phyloP scores from a whole-genome alignment of 2,113 vertebrate species.

The Raja brachyura region DNA sequence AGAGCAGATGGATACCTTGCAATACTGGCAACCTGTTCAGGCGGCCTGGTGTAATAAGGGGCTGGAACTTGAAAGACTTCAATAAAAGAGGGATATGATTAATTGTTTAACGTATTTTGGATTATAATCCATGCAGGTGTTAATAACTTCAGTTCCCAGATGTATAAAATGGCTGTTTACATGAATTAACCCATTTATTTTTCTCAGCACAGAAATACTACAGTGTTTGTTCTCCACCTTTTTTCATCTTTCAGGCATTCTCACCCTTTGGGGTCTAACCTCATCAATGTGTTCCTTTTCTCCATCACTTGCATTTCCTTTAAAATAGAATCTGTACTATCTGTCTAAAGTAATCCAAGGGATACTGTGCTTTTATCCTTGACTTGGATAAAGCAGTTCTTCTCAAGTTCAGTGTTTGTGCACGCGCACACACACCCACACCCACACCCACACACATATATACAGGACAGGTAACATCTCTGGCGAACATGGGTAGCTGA shows the following conservation, averaged over 20 bases:
- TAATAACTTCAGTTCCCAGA: background rate
- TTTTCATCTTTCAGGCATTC: background rate
- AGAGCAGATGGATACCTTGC: background rate
- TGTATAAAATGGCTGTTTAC: background rate
- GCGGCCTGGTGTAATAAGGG: too few species aligned
- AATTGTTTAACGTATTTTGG: background rate
- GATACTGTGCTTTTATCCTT: too few species aligned
- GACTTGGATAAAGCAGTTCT: background rate
- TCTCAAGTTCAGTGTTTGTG: background rate
- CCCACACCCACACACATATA: too few species aligned
- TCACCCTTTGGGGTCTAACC: background rate
- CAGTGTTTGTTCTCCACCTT: background rate
- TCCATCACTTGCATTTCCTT: background rate
- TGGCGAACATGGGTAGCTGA: too few species aligned
- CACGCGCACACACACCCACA: too few species aligned
- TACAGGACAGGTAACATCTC: too few species aligned
- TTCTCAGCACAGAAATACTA: background rate
- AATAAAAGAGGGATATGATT: background rate
- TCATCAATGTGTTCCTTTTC: background rate
- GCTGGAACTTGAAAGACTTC: background rate
- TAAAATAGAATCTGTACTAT: background rate
- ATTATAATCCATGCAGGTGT: background rate
- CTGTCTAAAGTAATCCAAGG: background rate
- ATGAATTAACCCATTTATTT: background rate
- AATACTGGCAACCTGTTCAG: background rate